Evolutionary conservation across 2,888 invertebrate genomes (phyloP).

Genomic region (Drosophila meridionalis): DNA sequence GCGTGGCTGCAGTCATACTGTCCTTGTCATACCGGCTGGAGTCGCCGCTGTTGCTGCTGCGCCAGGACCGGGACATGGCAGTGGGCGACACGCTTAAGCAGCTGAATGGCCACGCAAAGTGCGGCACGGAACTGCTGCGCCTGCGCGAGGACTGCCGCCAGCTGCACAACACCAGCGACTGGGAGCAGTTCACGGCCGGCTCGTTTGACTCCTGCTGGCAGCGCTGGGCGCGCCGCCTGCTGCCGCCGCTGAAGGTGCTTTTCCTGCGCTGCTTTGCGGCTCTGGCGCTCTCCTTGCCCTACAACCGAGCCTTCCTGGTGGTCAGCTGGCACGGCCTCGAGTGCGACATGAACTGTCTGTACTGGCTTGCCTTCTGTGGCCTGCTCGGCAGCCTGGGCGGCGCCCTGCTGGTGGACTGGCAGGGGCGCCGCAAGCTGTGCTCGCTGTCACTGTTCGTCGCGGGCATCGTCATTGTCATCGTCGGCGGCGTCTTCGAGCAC

Average conservation of each 20-base stretch:
- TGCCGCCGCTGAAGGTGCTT: slow-evolving; percentile 75
- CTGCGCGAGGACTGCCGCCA: slow-evolving; percentile 75
- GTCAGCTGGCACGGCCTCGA: slow-evolving; percentile 76
- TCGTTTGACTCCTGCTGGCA: slow-evolving; percentile 49
- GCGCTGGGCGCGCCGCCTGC: slow-evolving; percentile 30
- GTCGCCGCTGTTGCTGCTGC: slow-evolving; percentile 74
- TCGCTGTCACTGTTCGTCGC: slow-evolving; percentile 73
- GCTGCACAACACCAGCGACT: slow-evolving; percentile 68
- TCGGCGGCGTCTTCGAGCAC: slow-evolving; percentile 80
- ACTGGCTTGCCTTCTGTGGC: slow-evolving; percentile 76
- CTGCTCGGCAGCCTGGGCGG: slow-evolving; percentile 78
- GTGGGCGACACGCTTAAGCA: slow-evolving; percentile 63
- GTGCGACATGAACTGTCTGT: slow-evolving; percentile 78
- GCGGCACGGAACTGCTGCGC: slow-evolving; percentile 64
- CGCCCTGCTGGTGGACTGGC: slow-evolving; percentile 75
- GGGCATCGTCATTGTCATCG: slow-evolving; percentile 75
- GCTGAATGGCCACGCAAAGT: slow-evolving; percentile 55
- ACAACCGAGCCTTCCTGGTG: slow-evolving; percentile 78
- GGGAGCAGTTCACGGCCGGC: slow-evolving; percentile 59
- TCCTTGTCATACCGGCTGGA: slow-evolving; percentile 73
- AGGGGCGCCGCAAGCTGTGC: slow-evolving; percentile 76
- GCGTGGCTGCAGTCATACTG: slow-evolving; percentile 69
- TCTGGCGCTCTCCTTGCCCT: slow-evolving; percentile 77
- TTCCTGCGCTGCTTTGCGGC: slow-evolving; percentile 74
- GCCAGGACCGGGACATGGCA: slow-evolving; percentile 74